Conservation (phyloP, 2,113 vertebrate genomes). For the Hemiprocne comata region DNA sequence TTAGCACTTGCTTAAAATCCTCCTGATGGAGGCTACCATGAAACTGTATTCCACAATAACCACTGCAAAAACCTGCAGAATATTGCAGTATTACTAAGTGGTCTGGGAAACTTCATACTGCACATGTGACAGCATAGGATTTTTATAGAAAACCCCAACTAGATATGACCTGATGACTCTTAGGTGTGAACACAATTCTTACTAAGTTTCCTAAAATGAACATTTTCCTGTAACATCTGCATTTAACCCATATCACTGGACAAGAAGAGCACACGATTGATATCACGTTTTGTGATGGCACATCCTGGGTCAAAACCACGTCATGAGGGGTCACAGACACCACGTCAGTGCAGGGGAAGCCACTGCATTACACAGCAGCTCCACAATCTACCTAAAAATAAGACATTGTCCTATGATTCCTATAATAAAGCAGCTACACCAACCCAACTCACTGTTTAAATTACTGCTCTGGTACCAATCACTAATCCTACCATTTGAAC, state of each 20-base stretch:
- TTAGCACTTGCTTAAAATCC: not conserved
- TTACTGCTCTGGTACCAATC: not conserved
- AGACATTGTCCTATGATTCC: not conserved
- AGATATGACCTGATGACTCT: not conserved
- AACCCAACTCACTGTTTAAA: not conserved
- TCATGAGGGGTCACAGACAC: not conserved
- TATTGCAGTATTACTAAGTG: not conserved
- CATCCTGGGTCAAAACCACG: not conserved
- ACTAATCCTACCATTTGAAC: slow-evolving; percentile 48
- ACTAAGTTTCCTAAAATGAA: not conserved
- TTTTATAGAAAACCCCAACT: not conserved
- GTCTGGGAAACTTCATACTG: not conserved
- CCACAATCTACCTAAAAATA: not conserved
- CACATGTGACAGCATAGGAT: not conserved
- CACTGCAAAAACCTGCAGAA: not conserved
- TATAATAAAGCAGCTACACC: not conserved
- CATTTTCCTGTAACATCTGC: not conserved
- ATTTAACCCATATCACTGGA: not conserved
- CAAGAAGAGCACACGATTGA: not conserved
- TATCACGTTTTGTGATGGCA: not conserved
- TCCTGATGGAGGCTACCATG: not conserved
- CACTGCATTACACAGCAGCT: not conserved
- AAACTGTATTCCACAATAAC: not conserved
- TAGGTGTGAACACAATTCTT: not conserved
- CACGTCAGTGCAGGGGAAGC: not conserved